A percentile compares a stretch with the other conserved stretches of the same genome.
Conservation (phyloP, 2,888 invertebrate genomes). For the Hetaerina titia region DNA sequence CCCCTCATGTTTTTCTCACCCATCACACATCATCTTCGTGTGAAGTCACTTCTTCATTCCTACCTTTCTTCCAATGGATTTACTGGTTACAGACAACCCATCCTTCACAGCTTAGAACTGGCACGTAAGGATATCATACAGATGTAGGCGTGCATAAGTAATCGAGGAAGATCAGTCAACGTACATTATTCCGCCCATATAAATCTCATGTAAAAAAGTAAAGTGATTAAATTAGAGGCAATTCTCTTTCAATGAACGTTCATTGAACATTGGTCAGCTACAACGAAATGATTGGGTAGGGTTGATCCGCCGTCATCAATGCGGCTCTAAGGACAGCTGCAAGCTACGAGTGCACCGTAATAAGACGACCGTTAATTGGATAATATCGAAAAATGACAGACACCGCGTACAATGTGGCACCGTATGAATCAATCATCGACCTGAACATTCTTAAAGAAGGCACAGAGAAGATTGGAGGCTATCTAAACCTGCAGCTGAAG, state of each 20-base stretch:
- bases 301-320: not conserved
- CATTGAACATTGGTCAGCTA: not conserved
- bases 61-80: no score
- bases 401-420: not conserved
- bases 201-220: not conserved
- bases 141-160: no score
- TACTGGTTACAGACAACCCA: no score
- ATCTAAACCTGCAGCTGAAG: not conserved
- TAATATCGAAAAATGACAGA: not conserved
- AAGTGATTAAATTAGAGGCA: not conserved
- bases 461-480: not conserved
- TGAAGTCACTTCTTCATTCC: no score
- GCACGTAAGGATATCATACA: no score
- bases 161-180: no score
- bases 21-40: no score
- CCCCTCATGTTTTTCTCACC: no score
- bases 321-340: not conserved
- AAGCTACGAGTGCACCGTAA: not conserved
- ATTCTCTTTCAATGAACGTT: not conserved
- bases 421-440: not conserved
- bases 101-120: no score
- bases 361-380: not conserved
- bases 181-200: not conserved
- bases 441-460: no score
- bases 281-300: not conserved